Evolutionary conservation across 92 coral and sea anemone genomes (phyloP), one percentile per base, ranked within the genome.

Genomic region (Virgularia gustaviana): DNA sequence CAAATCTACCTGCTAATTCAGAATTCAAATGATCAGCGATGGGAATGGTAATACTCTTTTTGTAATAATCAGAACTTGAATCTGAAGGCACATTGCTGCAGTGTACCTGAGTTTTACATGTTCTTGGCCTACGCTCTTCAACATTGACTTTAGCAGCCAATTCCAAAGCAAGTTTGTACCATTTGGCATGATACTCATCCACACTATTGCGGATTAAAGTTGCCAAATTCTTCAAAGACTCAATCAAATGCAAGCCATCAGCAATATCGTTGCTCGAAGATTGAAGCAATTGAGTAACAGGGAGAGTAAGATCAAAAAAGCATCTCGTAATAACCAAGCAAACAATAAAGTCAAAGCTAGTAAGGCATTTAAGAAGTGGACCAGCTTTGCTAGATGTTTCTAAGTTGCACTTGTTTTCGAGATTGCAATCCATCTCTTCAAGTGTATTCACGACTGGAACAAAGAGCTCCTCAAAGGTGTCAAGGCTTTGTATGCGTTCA

Each of bases 261-360:
- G 66, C 12, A 12, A 60, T 60, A 19, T 60, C 66, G 32, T 57
- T 57, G 36, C 35, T 25, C n/a, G 20, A 9, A 20, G 63, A 57
- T 57, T 57, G 63, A 57, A 57, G 63, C 36, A 57, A 57, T n/a
- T 57, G 18, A 31, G 66, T 43, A 1, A 43, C 51, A 1, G 5
- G 51, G 51, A 43, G 2, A 5, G 66, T 60, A 7, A 60, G 32
- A 12, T 60, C 66, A 60, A 60, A 60, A 30, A 60, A 19, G 18
- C 43, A 60, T 60, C 42, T 60, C 3, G 66, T 60, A 31, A 57
- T 57, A 24, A 60, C 66, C n/a, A 60, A 25, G 10, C 20, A 39
- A 60, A 60, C 66, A 2, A 60, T 60, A 60, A 60, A 60, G 35
- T 60, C 66, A 60, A 60, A 60, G 24, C 22, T 31, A 9, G 66